Conservation (phyloP, 2,888 invertebrate genomes). For the Cephus pulcher region DNA sequence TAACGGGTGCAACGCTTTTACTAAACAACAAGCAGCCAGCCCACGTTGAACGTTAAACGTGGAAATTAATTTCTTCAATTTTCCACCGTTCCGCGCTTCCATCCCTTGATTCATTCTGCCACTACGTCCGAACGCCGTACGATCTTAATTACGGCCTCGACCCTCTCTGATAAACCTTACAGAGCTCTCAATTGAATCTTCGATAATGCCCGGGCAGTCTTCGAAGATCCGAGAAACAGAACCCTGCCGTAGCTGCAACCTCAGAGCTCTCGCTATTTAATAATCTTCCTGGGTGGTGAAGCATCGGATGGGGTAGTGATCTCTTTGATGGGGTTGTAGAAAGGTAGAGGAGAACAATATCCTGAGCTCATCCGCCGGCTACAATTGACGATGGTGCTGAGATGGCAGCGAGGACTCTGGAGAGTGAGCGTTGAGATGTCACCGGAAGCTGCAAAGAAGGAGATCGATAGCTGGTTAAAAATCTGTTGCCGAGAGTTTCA, state of each 20-base stretch:
- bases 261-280: too few relatives aligned
- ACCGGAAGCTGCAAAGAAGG: neutral
- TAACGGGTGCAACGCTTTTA: neutral
- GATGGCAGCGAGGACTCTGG: neutral
- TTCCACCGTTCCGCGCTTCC: neutral
- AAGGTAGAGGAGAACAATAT: neutral
- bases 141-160: neutral
- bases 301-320: neutral
- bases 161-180: neutral
- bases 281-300: too few relatives aligned
- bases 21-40: neutral
- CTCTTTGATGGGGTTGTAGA: neutral
- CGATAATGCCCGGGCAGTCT: neutral
- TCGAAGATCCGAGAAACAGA: neutral
- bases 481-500: neutral
- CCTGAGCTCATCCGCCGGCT: neutral
- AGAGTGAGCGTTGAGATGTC: neutral
- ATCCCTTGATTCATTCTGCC: neutral
- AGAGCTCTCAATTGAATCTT: neutral
- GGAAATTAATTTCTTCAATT: neutral
- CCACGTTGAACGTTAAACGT: neutral
- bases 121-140: neutral
- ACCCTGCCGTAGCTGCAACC: too few relatives aligned
- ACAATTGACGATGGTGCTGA: neutral
- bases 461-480: neutral